Evolutionary conservation across 1,140 invertebrate genomes (phyloP).

Genomic region (Teleopsis dalmanni): DNA sequence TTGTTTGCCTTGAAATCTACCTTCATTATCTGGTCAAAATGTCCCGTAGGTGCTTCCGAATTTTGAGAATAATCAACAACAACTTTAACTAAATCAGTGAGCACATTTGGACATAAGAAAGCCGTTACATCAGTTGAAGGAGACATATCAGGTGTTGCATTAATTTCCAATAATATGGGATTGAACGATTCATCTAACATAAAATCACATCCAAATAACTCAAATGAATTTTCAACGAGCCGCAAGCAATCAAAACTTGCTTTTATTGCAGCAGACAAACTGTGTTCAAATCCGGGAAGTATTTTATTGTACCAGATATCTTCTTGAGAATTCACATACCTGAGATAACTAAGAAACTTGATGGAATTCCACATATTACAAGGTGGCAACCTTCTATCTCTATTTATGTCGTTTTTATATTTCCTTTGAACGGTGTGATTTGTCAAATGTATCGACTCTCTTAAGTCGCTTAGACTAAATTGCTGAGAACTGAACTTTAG

Average conservation of each 20-base stretch:
- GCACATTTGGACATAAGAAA: slow-evolving; percentile 67
- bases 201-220: slow-evolving; percentile 91
- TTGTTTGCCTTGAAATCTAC: too few species aligned
- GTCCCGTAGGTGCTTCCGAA: slow-evolving; percentile 47
- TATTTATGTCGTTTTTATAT: slow-evolving; percentile 61
- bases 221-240: slow-evolving; percentile 70
- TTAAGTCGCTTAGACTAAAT: slow-evolving; percentile 71
- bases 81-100: slow-evolving; percentile 83
- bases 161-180: slow-evolving; percentile 90
- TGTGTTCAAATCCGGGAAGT: slow-evolving; percentile 79
- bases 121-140: slow-evolving; percentile 74
- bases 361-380: slow-evolving; percentile 83
- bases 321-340: slow-evolving; percentile 37
- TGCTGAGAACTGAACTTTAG: slow-evolving; percentile 83
- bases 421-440: slow-evolving; percentile 86
- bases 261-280: slow-evolving; percentile 73
- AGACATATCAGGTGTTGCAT: slow-evolving; percentile 79
- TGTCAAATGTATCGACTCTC: slow-evolving; percentile 84
- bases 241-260: slow-evolving; percentile 69
- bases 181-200: slow-evolving; percentile 76
- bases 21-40: too few species aligned
- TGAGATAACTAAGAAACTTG: slow-evolving; percentile 63
- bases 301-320: slow-evolving; percentile 59
- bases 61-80: slow-evolving; percentile 51
- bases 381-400: slow-evolving; percentile 59